Evolutionary conservation across 2,113 vertebrate species (phyloP).

Genomic region (Spermophilus dauricus): DNA sequence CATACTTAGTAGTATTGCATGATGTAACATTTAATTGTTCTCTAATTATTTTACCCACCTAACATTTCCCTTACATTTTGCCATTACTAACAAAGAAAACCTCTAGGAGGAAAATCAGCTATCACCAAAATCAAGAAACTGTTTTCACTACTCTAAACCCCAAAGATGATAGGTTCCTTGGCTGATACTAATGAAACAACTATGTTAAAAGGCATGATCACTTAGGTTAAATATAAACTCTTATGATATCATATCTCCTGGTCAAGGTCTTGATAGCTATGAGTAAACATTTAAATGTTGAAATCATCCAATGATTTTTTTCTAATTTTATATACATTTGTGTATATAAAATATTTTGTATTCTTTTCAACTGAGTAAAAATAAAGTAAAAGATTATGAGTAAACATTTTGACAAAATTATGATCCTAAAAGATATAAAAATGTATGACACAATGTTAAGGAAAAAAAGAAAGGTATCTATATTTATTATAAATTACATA

Average conservation of each 20-base stretch:
- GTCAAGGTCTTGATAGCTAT: background rate
- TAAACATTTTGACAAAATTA: background rate
- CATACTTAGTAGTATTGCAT: background rate
- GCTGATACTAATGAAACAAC: background rate
- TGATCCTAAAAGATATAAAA: slow-evolving; percentile 14
- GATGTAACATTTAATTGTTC: background rate
- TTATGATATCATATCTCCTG: background rate
- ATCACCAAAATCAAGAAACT: slow-evolving; percentile 18
- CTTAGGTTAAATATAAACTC: background rate
- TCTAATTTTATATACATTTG: background rate
- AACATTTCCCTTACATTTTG: background rate
- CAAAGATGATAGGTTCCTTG: background rate
- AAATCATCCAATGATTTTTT: slow-evolving; percentile 9
- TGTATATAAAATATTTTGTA: background rate
- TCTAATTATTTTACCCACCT: slow-evolving; percentile 37
- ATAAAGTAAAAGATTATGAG: slow-evolving; percentile 14
- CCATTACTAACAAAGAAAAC: background rate
- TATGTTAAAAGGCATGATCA: background rate
- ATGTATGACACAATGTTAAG: background rate
- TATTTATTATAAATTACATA: background rate
- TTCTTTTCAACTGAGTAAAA: background rate
- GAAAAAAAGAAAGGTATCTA: background rate
- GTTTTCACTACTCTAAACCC: background rate
- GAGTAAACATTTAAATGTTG: background rate
- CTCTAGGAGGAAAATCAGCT: background rate